phyloP scores from a whole-genome alignment of 2,888 invertebrate species.

The Temnothorax ravouxi region DNA sequence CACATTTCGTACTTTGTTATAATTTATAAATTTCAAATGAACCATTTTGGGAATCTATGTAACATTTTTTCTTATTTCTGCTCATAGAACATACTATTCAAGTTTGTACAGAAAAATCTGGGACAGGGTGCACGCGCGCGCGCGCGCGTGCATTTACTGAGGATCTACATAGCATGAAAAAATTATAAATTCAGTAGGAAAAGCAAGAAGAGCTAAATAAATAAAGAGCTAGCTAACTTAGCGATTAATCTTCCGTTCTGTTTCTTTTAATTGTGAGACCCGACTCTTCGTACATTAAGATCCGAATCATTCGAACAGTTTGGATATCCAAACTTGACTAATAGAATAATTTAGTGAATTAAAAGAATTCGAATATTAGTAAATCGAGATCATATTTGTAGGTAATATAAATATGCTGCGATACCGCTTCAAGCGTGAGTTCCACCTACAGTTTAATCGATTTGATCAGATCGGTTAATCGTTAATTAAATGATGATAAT shows the following conservation, averaged over 20 bases:
- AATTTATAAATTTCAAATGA: no score
- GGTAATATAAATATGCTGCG: not conserved
- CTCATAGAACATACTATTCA: no score
- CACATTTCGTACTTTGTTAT: no score
- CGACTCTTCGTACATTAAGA: not conserved
- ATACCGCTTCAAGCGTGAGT: not conserved
- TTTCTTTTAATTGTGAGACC: not conserved
- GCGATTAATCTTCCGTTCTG: not conserved
- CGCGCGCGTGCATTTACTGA: not conserved
- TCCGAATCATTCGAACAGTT: not conserved
- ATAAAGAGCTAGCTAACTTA: not conserved
- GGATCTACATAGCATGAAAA: not conserved
- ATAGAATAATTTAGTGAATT: not conserved
- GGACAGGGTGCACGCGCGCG: no score
- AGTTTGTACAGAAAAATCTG: no score
- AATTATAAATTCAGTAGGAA: not conserved
- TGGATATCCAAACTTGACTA: not conserved
- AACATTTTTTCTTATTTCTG: no score
- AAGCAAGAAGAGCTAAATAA: not conserved
- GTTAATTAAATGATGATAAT: not conserved
- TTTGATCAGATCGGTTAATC: not conserved
- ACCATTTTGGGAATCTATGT: no score
- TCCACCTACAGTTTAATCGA: not conserved
- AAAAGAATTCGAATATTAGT: not conserved
- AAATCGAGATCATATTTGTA: not conserved